A percentile compares a stretch with the other conserved stretches of the same genome.
Conservation (phyloP, 1,140 invertebrate genomes). For the Whitmania pigra region DNA sequence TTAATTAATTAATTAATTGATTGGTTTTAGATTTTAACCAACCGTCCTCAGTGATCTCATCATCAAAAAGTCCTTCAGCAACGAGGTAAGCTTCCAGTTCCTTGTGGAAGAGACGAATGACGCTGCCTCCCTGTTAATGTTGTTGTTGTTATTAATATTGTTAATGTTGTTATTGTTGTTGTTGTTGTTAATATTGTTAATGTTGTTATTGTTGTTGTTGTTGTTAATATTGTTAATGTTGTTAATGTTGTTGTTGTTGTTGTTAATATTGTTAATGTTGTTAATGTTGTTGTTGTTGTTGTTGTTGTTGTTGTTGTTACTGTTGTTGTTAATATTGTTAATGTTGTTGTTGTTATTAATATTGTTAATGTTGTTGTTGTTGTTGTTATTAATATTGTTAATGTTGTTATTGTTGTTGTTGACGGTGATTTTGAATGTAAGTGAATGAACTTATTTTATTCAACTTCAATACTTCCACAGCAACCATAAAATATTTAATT, state of each 20-base stretch:
- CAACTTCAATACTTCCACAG: too few relatives aligned
- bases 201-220: constrained; percentile 9
- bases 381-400: constrained; percentile 5
- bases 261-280: constrained; percentile 7
- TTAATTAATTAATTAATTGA: too few relatives aligned
- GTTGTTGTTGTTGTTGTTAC: background rate
- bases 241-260: constrained; percentile 8
- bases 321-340: background rate
- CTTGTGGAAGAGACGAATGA: constrained; percentile 41
- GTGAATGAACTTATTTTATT: background rate
- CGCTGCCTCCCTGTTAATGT: constrained; percentile 32
- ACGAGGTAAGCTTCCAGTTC: constrained; percentile 42
- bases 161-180: background rate
- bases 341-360: constrained; percentile 4
- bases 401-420: constrained; percentile 3
- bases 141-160: background rate
- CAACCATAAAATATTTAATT: too few relatives aligned
- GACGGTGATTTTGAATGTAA: too few relatives aligned
- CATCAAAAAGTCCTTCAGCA: constrained; percentile 42
- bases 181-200: background rate
- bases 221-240: constrained; percentile 10
- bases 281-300: background rate
- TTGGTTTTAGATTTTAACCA: constrained; percentile 19
- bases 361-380: constrained; percentile 7
- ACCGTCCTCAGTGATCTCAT: constrained; percentile 42